Conservation (phyloP, 2,113 vertebrate species). For the Hyla sarda region DNA sequence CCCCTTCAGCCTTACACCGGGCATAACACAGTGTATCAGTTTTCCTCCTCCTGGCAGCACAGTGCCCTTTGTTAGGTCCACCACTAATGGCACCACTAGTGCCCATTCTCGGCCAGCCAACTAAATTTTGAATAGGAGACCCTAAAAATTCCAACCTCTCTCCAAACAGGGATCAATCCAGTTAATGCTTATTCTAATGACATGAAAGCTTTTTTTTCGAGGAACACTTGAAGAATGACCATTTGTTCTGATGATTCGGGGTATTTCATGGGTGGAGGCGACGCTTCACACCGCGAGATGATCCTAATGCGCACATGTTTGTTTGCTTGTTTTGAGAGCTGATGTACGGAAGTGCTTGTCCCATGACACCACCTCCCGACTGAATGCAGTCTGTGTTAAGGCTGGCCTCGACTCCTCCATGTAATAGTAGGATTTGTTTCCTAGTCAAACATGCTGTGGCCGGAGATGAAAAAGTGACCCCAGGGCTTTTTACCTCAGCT, state of each 20-base stretch:
- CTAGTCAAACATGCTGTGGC: constrained; percentile 61
- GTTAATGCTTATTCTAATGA: not conserved
- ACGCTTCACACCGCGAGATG: constrained; percentile 1
- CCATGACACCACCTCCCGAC: constrained; percentile 62
- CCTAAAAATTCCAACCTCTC: not conserved
- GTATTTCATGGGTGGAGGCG: not conserved
- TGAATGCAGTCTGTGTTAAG: constrained; percentile 61
- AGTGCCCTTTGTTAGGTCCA: not conserved
- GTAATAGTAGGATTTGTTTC: constrained; percentile 53
- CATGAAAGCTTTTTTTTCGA: not conserved
- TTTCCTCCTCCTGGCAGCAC: too few species aligned
- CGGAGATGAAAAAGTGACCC: constrained; percentile 66
- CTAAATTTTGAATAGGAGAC: not conserved
- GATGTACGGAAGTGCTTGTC: constrained; percentile 68
- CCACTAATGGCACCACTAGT: too few species aligned
- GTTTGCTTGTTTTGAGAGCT: constrained; percentile 68
- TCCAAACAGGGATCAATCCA: not conserved
- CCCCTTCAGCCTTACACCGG: too few species aligned
- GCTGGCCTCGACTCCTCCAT: constrained; percentile 63
- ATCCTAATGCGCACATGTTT: constrained; percentile 63
- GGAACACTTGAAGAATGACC: not conserved
- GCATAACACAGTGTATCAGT: too few species aligned
- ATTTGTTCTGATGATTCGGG: not conserved
- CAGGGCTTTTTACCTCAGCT: constrained; percentile 61
- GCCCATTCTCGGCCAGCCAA: not conserved